These are phyloP conservation scores for Tinea pellionella DNA, from an alignment of 2,888 invertebrate genomes.

Conservation along the genomic window DNA sequence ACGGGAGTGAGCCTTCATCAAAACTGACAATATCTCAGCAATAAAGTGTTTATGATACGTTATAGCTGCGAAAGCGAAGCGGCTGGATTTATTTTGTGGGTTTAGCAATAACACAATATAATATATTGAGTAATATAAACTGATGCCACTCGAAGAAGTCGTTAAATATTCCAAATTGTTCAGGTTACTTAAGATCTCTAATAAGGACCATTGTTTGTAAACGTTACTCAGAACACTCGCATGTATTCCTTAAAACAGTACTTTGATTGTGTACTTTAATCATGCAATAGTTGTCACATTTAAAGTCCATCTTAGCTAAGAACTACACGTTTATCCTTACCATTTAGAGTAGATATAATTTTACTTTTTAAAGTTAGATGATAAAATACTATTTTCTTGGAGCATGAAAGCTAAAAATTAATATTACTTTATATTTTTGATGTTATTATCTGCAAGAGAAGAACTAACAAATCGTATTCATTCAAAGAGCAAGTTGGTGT, in stretches of 20 bases:
- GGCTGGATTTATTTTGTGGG: constrained; percentile 4
- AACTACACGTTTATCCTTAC: no score
- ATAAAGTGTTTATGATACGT: constrained; percentile 44
- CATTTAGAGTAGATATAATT: background rate
- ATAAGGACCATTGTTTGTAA: background rate
- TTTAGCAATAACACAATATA: constrained; percentile 1
- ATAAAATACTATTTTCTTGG: background rate
- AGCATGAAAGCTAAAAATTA: background rate
- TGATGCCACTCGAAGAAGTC: background rate
- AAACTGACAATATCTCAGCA: constrained; percentile 46
- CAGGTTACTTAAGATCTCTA: background rate
- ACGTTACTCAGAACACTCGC: no score
- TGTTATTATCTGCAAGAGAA: background rate
- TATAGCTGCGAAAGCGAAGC: constrained; percentile 26
- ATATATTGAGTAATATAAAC: background rate
- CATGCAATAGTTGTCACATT: no score
- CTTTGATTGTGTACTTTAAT: no score
- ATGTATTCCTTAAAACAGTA: no score
- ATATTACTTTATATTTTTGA: background rate
- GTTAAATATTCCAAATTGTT: background rate
- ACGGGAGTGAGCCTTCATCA: constrained; percentile 43
- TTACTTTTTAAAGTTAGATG: background rate
- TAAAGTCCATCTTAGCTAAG: no score
- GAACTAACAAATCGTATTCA: constrained; percentile 15
- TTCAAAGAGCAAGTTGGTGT: constrained; percentile 20